Percentiles rank a stretch among this genome's conserved stretches.
Evolutionary conservation across 2,113 vertebrate species (phyloP).

Genomic region (Grammomys surdaster): DNA sequence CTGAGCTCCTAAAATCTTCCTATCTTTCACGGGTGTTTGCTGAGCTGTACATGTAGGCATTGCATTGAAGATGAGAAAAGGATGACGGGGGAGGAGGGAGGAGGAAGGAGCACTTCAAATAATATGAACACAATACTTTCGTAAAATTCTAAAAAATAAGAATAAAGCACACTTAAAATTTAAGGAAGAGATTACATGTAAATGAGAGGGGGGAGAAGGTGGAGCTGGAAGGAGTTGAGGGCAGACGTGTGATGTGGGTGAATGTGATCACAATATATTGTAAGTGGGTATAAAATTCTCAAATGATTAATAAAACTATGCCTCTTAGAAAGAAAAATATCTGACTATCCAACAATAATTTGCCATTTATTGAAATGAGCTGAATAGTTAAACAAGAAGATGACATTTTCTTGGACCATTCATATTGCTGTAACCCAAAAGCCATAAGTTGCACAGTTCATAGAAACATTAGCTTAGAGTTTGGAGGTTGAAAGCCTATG

Average conservation of each 20-base stretch:
- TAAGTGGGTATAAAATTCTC: neutral
- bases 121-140: neutral
- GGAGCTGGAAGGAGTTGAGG: neutral
- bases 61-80: neutral
- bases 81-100: too few species aligned
- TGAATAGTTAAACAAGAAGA: neutral
- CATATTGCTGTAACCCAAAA: neutral
- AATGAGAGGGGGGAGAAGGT: neutral
- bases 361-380: conserved; percentile 37
- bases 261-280: neutral
- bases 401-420: neutral
- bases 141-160: neutral
- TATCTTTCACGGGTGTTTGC: neutral
- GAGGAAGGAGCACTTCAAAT: neutral
- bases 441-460: neutral
- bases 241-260: too few species aligned
- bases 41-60: neutral
- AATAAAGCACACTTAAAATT: neutral
- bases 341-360: neutral
- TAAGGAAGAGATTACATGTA: neutral
- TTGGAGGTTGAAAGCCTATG: neutral
- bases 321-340: neutral
- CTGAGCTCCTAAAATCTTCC: neutral
- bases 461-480: neutral
- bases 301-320: neutral